Evolutionary conservation across 2,797 vertebrate species (phyloP).

Genomic region (Astyanax mexicanus): DNA sequence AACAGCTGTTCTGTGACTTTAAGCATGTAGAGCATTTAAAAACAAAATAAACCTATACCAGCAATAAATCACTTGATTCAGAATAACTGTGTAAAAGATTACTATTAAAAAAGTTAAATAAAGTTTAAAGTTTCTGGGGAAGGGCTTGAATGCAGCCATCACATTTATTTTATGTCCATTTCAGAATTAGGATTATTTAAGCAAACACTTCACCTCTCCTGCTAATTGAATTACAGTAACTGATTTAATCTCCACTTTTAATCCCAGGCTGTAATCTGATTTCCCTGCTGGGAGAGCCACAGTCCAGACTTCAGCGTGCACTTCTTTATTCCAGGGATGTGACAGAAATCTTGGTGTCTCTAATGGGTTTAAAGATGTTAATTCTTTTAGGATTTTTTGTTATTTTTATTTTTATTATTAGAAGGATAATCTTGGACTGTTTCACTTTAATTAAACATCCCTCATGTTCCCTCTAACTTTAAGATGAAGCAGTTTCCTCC

Average conservation of each 20-base stretch:
- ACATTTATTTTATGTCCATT: too few species aligned
- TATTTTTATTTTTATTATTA: background rate
- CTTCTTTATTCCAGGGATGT: background rate
- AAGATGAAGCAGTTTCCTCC: too few species aligned
- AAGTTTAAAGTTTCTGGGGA: too few species aligned
- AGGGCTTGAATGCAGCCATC: too few species aligned
- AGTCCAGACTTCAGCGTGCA: conserved; percentile 1
- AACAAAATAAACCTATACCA: too few species aligned
- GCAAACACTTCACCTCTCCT: background rate
- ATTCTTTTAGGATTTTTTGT: background rate
- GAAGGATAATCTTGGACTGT: background rate
- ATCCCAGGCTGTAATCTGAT: background rate
- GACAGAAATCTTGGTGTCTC: background rate
- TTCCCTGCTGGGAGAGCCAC: background rate
- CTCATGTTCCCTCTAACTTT: background rate
- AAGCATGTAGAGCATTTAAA: too few species aligned
- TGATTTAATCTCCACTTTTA: background rate
- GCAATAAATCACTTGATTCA: too few species aligned
- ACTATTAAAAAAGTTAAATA: too few species aligned
- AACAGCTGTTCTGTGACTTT: too few species aligned
- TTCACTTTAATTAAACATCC: background rate
- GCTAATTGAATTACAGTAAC: background rate
- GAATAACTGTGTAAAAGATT: too few species aligned
- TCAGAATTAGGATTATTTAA: too few species aligned
- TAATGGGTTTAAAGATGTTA: background rate